Evolutionary conservation across 1,140 invertebrate genomes (phyloP).

Genomic region (Neotoxoptera formosana): DNA sequence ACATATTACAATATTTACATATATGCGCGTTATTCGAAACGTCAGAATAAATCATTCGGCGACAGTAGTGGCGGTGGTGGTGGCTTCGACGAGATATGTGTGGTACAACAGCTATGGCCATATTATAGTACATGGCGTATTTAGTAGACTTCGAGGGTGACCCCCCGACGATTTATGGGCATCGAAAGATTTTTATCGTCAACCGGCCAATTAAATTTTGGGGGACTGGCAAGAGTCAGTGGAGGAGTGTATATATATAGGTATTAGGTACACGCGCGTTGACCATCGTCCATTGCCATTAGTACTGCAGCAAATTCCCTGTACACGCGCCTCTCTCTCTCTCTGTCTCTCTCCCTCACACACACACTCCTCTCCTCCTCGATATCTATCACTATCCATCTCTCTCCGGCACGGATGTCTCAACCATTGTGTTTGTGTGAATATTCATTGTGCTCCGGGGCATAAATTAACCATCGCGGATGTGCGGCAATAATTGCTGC

Average conservation of each 20-base stretch:
- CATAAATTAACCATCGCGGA: conserved; percentile 51
- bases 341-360: no score
- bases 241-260: neutral
- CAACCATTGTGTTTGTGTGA: conserved; percentile 38
- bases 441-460: conserved; percentile 40
- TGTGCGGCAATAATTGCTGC: conserved; percentile 49
- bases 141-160: conserved; percentile 27
- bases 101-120: neutral
- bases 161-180: conserved; percentile 36
- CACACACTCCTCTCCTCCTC: neutral
- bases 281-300: conserved; percentile 30
- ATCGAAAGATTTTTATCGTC: conserved; percentile 53
- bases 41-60: conserved; percentile 44
- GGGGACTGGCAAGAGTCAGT: neutral
- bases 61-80: neutral
- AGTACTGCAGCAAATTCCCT: conserved; percentile 5
- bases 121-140: neutral
- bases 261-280: neutral
- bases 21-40: neutral
- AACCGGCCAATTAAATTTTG: conserved; percentile 49
- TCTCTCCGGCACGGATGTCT: conserved; percentile 24
- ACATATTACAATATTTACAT: neutral
- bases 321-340: neutral
- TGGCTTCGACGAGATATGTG: conserved; percentile 24
- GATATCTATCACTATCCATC: neutral